Percentiles rank a stretch among this genome's conserved stretches.
phyloP scores from a whole-genome alignment of 2,797 vertebrate genomes.

The Clamator glandarius region DNA sequence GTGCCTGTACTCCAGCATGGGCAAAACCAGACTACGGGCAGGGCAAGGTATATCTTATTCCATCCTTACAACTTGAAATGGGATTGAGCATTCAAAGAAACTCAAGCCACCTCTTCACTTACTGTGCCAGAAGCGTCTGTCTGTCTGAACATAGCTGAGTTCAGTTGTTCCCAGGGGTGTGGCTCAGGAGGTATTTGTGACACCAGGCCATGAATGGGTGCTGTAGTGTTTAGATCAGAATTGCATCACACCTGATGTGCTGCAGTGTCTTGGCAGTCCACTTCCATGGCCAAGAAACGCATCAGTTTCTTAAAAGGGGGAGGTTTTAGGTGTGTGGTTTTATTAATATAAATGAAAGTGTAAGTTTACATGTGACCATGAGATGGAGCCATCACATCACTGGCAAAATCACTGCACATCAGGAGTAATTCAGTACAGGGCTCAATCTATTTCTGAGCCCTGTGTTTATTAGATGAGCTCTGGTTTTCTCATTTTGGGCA shows the following conservation, averaged over 20 bases:
- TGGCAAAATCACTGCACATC: not conserved
- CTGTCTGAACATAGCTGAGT: not conserved
- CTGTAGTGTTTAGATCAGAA: not conserved
- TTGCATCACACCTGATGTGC: not conserved
- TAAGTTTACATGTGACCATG: not conserved
- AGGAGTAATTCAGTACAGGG: not conserved
- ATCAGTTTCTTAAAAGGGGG: not conserved
- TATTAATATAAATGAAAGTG: not conserved
- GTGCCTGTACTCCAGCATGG: not conserved
- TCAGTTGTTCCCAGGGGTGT: not conserved
- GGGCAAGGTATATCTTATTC: not conserved
- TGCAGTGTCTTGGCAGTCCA: not conserved
- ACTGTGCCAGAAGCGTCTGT: not conserved
- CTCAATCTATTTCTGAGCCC: not conserved
- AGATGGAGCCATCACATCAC: slow-evolving; percentile 35
- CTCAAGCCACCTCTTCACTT: not conserved
- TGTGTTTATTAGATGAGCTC: not conserved
- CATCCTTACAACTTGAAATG: not conserved
- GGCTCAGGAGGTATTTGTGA: not conserved
- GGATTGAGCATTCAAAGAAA: not conserved
- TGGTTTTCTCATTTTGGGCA: slow-evolving; percentile 18
- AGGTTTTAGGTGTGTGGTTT: not conserved
- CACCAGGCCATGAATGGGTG: not conserved
- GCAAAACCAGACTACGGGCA: not conserved
- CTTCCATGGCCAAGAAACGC: not conserved